Evolutionary conservation across 1,140 invertebrate genomes (phyloP).

Genomic region (Eurosta solidaginis): DNA sequence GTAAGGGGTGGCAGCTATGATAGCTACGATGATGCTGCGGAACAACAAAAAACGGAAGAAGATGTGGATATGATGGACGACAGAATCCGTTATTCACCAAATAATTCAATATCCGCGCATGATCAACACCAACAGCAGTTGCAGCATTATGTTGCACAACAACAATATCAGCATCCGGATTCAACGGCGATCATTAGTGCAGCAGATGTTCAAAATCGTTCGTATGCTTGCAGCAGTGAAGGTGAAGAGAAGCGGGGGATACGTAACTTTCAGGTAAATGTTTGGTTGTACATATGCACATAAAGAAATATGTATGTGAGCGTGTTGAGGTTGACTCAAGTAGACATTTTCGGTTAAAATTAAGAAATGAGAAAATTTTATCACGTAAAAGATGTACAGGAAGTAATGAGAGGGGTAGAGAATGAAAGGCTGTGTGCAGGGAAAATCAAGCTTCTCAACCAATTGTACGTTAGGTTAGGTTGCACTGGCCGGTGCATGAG

Average conservation of each 20-base stretch:
- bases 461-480: too few species aligned
- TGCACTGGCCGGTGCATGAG: too few species aligned
- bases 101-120: not conserved
- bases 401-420: too few species aligned
- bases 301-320: too few species aligned
- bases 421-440: too few species aligned
- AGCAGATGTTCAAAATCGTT: constrained; percentile 54
- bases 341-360: too few species aligned
- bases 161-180: constrained; percentile 57
- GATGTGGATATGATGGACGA: constrained; percentile 11
- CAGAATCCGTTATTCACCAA: not conserved
- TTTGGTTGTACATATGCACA: too few species aligned
- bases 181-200: constrained; percentile 41
- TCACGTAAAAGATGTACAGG: too few species aligned
- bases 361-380: too few species aligned
- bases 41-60: constrained; percentile 13
- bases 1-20: not conserved
- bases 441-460: too few species aligned
- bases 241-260: constrained; percentile 50
- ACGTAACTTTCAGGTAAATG: constrained; percentile 59
- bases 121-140: constrained; percentile 38
- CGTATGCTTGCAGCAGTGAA: constrained; percentile 44
- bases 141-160: constrained; percentile 37
- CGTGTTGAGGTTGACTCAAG: too few species aligned
- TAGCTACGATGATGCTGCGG: not conserved